These are phyloP conservation scores for Rhynchopsitta pachyrhyncha DNA, from an alignment of 2,113 vertebrate genomes.

Conservation along the genomic window DNA sequence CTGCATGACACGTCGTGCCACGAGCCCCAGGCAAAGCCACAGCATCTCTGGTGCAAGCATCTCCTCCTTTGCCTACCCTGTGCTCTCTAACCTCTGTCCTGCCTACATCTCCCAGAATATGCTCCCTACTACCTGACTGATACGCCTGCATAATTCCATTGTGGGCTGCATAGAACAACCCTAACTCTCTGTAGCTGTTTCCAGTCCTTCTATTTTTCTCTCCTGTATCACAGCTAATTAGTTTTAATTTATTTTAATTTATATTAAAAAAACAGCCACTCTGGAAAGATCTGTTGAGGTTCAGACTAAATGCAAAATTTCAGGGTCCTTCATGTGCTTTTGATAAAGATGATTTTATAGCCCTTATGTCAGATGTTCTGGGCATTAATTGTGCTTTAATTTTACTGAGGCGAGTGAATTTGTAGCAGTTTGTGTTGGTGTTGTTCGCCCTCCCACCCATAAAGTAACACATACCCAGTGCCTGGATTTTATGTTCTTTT, in stretches of 20 bases:
- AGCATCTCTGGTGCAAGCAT: background rate
- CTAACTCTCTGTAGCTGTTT: background rate
- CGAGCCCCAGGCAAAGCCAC: background rate
- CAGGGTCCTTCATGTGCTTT: background rate
- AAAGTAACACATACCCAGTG: background rate
- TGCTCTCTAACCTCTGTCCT: background rate
- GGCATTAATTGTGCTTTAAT: background rate
- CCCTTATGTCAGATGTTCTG: background rate
- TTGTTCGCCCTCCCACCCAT: rapidly evolving
- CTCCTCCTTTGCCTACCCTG: background rate
- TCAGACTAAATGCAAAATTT: background rate
- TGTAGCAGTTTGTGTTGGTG: background rate
- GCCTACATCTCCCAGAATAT: background rate
- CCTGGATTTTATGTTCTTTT: slow-evolving; percentile 2
- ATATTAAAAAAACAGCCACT: background rate
- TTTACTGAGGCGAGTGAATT: background rate
- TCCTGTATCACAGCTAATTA: background rate
- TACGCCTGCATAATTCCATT: background rate
- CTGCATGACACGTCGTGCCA: background rate
- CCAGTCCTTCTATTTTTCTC: background rate
- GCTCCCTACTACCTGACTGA: background rate
- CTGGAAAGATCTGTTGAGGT: background rate
- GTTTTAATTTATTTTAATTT: background rate
- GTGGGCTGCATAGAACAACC: background rate
- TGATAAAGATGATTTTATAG: background rate